These are phyloP conservation scores for Pipistrellus kuhlii DNA, from an alignment of 2,797 vertebrate genomes.

Conservation along the genomic window DNA sequence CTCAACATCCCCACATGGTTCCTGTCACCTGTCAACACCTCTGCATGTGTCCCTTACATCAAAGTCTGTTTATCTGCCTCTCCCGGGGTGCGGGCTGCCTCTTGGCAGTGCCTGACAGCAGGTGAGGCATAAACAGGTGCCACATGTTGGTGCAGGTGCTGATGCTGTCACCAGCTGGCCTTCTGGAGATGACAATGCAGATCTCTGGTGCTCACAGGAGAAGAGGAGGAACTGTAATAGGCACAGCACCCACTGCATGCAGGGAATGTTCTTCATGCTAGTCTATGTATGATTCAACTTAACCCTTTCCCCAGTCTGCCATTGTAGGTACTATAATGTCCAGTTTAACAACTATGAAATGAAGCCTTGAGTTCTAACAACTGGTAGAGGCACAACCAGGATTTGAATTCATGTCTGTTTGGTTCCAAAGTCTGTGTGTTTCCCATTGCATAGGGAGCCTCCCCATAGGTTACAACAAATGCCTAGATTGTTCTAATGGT, in stretches of 20 bases:
- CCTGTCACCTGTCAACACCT: not conserved
- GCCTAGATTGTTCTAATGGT: not conserved
- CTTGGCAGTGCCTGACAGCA: not conserved
- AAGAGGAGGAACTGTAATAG: not conserved
- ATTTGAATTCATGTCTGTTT: constrained; percentile 8
- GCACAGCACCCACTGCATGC: not conserved
- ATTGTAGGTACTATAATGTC: not conserved
- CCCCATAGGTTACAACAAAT: not conserved
- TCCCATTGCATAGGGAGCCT: not conserved
- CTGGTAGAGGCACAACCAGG: not conserved
- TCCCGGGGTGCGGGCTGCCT: not conserved
- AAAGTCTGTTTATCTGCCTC: not conserved
- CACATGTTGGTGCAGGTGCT: not conserved
- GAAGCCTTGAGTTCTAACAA: not conserved
- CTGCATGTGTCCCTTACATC: not conserved
- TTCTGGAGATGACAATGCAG: not conserved
- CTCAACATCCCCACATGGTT: not conserved
- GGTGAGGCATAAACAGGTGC: not conserved
- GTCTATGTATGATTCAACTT: not conserved
- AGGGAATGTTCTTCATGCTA: not conserved
- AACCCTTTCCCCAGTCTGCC: not conserved
- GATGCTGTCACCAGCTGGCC: not conserved
- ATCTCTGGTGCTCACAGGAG: not conserved
- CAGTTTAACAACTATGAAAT: not conserved
- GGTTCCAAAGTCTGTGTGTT: not conserved